These are phyloP conservation scores for Ricordea florida DNA, from an alignment of 92 coral and sea anemone species.

Conservation along the genomic window DNA sequence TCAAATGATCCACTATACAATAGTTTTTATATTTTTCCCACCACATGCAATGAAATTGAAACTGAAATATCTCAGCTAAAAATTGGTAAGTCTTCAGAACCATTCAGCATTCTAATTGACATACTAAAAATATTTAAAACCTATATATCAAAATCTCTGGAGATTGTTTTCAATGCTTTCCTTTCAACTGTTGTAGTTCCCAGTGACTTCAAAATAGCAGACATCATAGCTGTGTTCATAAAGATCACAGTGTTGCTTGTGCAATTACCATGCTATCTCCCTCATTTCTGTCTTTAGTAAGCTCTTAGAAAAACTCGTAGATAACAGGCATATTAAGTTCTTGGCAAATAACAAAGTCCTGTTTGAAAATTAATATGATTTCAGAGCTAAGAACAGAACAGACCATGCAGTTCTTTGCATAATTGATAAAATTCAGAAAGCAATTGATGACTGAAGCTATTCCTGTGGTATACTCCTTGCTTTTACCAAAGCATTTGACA, in stretches of 20 bases:
- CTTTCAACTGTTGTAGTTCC: slow-evolving; percentile 47
- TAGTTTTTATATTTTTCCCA: slow-evolving; percentile 34
- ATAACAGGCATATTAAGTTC: slow-evolving; percentile 33
- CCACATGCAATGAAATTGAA: slow-evolving; percentile 44
- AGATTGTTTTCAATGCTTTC: slow-evolving; percentile 47
- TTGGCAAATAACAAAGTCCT: slow-evolving; percentile 20
- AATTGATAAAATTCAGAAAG: slow-evolving; percentile 56
- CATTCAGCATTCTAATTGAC: slow-evolving; percentile 43
- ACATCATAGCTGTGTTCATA: slow-evolving; percentile 28
- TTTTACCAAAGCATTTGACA: slow-evolving; percentile 42
- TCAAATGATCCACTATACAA: slow-evolving; percentile 16
- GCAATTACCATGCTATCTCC: slow-evolving; percentile 30
- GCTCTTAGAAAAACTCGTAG: slow-evolving; percentile 42
- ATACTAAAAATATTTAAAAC: slow-evolving; percentile 29
- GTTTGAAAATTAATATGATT: slow-evolving; percentile 26
- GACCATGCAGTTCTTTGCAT: slow-evolving; percentile 49
- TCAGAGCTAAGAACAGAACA: slow-evolving; percentile 41
- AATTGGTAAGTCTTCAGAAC: slow-evolving; percentile 31
- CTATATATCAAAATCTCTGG: slow-evolving; percentile 42
- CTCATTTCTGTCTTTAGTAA: slow-evolving; percentile 29
- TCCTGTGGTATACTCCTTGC: slow-evolving; percentile 62
- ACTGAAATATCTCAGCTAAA: slow-evolving; percentile 27
- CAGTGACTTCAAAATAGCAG: slow-evolving; percentile 45
- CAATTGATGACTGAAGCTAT: slow-evolving; percentile 44
- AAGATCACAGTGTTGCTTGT: slow-evolving; percentile 7